These are phyloP conservation scores for Ricordea florida DNA, from an alignment of 92 coral and sea anemone species.

Conservation along the genomic window DNA sequence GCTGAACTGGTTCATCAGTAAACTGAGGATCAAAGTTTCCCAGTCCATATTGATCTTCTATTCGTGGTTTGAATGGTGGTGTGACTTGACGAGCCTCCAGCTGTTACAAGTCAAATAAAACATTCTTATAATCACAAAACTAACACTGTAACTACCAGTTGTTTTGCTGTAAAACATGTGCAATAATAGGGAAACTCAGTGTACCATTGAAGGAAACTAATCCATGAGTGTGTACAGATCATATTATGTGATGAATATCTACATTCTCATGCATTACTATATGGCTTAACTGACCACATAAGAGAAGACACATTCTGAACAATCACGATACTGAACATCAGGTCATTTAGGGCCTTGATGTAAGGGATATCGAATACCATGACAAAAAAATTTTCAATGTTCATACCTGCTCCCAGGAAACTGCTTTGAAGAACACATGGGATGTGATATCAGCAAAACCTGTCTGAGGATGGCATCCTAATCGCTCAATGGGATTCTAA, in stretches of 20 bases:
- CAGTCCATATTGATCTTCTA: conserved; percentile 88
- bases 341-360: too few species aligned
- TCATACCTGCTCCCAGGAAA: conserved; percentile 96
- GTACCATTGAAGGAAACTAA: too few species aligned
- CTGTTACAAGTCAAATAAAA: conserved; percentile 28
- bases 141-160: too few species aligned
- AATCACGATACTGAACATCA: too few species aligned
- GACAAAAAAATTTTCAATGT: too few species aligned
- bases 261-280: too few species aligned
- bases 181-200: too few species aligned
- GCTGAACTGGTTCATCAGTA: conserved; percentile 91
- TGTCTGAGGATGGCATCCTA: conserved; percentile 97
- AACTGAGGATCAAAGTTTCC: conserved; percentile 99
- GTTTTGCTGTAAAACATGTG: too few species aligned
- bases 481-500: conserved; percentile 89
- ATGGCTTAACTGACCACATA: background rate
- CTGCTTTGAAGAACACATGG: conserved; percentile 89
- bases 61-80: conserved; percentile 94
- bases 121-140: background rate
- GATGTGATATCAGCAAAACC: conserved; percentile 98
- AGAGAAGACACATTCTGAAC: background rate
- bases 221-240: too few species aligned
- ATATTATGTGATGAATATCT: too few species aligned
- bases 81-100: conserved; percentile 95
- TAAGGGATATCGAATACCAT: too few species aligned